These are phyloP conservation scores for Aphaenogaster floridana DNA, from an alignment of 1,140 invertebrate species.

Conservation along the genomic window DNA sequence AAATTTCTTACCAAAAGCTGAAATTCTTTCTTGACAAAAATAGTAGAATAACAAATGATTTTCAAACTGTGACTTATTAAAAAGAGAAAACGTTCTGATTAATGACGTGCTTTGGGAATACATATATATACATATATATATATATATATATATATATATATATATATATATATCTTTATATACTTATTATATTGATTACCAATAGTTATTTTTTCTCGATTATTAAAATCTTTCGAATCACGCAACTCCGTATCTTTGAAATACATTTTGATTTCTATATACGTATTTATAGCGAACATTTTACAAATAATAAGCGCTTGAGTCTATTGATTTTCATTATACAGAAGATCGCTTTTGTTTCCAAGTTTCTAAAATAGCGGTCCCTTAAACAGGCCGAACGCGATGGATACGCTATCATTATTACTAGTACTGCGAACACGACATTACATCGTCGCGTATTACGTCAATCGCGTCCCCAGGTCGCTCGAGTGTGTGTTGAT, in stretches of 20 bases:
- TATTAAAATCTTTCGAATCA: background rate
- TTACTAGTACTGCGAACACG: background rate
- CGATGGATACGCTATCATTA: conserved; percentile 16
- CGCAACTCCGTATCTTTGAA: background rate
- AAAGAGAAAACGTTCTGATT: background rate
- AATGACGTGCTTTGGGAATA: background rate
- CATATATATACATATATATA: too few species aligned
- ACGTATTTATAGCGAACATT: background rate
- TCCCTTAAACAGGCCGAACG: background rate
- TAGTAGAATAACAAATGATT: background rate
- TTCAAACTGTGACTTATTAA: background rate
- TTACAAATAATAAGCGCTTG: background rate
- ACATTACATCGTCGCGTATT: background rate
- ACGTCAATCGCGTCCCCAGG: conserved; percentile 46
- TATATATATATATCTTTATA: background rate
- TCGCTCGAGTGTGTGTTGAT: conserved; percentile 40
- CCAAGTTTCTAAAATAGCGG: background rate
- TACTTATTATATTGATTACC: background rate
- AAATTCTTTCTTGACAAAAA: background rate
- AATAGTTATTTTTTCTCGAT: background rate
- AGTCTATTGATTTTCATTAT: background rate
- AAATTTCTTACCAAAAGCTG: background rate
- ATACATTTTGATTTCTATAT: background rate
- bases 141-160: background rate
- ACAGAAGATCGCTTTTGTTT: background rate